Conservation (phyloP, 64 coral and sea anemone species). For the Dendrophyllia cribrosa region DNA sequence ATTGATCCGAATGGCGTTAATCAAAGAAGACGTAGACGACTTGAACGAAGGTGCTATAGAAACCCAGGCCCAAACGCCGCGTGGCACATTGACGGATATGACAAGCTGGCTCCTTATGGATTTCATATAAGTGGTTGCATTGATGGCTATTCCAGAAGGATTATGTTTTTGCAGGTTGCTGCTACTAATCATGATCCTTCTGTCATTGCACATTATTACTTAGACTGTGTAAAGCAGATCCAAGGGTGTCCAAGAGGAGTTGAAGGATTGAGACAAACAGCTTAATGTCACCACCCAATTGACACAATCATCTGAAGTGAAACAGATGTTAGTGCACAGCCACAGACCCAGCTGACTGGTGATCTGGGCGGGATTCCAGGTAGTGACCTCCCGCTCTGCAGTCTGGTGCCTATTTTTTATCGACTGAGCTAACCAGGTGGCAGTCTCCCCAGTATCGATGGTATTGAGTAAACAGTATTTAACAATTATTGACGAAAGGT, state of each 20-base stretch:
- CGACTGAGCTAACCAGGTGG: too few relatives aligned
- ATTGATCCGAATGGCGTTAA: conserved; percentile 18
- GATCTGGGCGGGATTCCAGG: too few relatives aligned
- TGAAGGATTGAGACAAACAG: too few relatives aligned
- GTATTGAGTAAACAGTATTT: too few relatives aligned
- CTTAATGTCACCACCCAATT: too few relatives aligned
- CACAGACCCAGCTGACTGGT: too few relatives aligned
- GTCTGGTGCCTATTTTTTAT: too few relatives aligned
- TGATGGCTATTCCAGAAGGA: not conserved
- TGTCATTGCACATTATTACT: not conserved
- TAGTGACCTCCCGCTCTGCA: too few relatives aligned
- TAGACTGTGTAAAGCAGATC: not conserved
- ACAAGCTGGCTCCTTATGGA: conserved; percentile 2
- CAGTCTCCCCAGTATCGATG: too few relatives aligned
- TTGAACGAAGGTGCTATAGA: conserved; percentile 33
- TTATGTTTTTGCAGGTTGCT: not conserved
- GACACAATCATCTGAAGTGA: too few relatives aligned
- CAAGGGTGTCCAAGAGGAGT: not conserved
- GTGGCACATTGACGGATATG: conserved; percentile 44
- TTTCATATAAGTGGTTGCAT: conserved; percentile 7
- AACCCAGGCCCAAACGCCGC: conserved; percentile 12
- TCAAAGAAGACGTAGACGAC: conserved; percentile 12
- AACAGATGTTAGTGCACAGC: too few relatives aligned
- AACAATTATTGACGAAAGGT: too few relatives aligned
- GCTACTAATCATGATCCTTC: not conserved